Base-by-base conservation (phyloP, 1,140 invertebrate genomes). In the Drosophila sproati region DNA sequence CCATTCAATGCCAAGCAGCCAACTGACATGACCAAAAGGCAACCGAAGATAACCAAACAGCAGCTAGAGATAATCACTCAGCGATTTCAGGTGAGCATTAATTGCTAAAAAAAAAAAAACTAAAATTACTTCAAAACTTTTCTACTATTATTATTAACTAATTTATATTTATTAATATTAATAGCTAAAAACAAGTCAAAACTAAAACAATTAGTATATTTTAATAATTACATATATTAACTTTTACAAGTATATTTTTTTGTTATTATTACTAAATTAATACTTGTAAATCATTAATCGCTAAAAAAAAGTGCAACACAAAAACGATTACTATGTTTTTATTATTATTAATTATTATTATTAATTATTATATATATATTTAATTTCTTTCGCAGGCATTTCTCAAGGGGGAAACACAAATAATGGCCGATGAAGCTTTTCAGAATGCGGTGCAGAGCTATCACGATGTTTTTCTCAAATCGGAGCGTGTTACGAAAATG, bases 1-100 rank as follows among this genome's bases (percentile, higher is more conserved):
- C 98, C 98, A 5, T 99, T 99, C 94, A 99, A 99, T 94, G 98
- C 98, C 4, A 99, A 99, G 93, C 98, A 99, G 93, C 98, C 98
- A 0, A 99, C 98, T 20, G 98, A 99, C 93, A 98, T 99, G 98
- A 98, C 97, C 10, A 94, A 96, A 88, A 94, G 98, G 61, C 97
- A 98, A 89, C 96, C 96, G 55, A 99, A 99, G 95, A 96, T 99
- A 57, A 98, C 97, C 34, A 98, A 98, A 93, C 97, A 98, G 93
- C 98, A 99, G 93, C 94, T 99, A 61, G 98, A 99, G 92, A 97
- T 97, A 50, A 98, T 99, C 77, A 97, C 97, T 93, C 97, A 97
- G 86, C 95, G 98, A 91, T 99, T 99, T 94, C 97, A 98, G 95
- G 97, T 97, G 93, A 93, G 31, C 6, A 31, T 4, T 7, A 4